Conservation (phyloP, 2,888 invertebrate genomes). For the Oconnorella tubifera region DNA sequence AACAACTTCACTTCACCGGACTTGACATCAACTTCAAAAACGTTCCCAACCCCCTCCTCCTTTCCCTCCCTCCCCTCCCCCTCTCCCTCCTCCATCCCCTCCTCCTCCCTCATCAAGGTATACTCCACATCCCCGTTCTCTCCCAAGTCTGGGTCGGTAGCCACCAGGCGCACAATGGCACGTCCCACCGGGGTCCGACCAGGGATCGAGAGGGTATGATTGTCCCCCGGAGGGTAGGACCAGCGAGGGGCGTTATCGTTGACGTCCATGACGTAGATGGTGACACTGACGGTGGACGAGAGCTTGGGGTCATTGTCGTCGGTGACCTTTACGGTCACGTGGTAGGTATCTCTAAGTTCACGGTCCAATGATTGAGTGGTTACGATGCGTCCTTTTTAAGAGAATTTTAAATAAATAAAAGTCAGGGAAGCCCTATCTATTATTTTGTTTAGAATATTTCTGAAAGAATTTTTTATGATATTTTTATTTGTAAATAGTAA, state of each 20-base stretch:
- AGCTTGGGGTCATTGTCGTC: conserved; percentile 17
- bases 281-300: conserved; percentile 22
- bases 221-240: not conserved
- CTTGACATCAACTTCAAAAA: not conserved
- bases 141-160: conserved; percentile 9
- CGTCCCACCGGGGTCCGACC: conserved; percentile 1
- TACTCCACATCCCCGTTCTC: conserved; percentile 8
- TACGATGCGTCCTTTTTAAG: conserved; percentile 25
- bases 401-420: too few relatives aligned
- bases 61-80: not conserved
- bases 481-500: too few relatives aligned
- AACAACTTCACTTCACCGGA: conserved; percentile 1
- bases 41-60: not conserved
- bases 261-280: conserved; percentile 29
- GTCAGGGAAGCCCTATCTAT: too few relatives aligned
- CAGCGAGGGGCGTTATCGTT: conserved; percentile 34
- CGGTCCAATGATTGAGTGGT: conserved; percentile 29
- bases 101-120: not conserved
- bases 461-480: too few relatives aligned
- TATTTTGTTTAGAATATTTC: too few relatives aligned
- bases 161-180: not conserved
- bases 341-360: conserved; percentile 25
- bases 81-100: not conserved
- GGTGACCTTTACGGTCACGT: conserved; percentile 22
- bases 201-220: not conserved